Evolutionary conservation across 2,797 vertebrate genomes (phyloP).

Genomic region (Pangasius larnaudii): DNA sequence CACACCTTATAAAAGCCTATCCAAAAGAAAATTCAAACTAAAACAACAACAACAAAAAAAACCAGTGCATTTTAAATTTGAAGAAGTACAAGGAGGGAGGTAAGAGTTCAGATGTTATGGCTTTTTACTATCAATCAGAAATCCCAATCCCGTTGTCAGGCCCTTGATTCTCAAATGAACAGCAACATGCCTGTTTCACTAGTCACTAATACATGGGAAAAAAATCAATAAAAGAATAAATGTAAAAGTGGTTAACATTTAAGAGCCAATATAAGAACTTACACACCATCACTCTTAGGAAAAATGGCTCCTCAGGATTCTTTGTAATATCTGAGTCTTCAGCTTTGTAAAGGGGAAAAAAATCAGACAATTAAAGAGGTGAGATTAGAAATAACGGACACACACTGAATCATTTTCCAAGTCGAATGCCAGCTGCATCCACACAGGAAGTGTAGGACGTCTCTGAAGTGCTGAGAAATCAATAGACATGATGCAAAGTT

Average conservation of each 20-base stretch:
- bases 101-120: background rate
- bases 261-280: background rate
- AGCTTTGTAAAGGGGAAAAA: background rate
- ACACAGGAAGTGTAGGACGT: constrained; percentile 43
- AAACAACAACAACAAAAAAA: background rate
- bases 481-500: constrained; percentile 15
- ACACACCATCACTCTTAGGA: background rate
- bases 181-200: background rate
- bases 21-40: background rate
- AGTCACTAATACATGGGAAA: background rate
- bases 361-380: background rate
- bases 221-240: background rate
- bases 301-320: background rate
- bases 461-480: constrained; percentile 18
- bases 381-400: background rate
- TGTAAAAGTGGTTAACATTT: background rate
- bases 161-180: background rate
- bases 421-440: background rate
- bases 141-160: background rate
- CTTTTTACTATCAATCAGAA: background rate
- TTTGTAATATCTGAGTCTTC: background rate
- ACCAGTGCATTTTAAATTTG: background rate
- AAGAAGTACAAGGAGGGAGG: background rate
- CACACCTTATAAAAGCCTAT: background rate
- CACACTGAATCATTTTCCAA: background rate